Percentiles rank a stretch among this genome's conserved stretches.
These are phyloP conservation scores for Drosophila kurseongensis DNA, from an alignment of 1,140 invertebrate species.

Conservation along the genomic window DNA sequence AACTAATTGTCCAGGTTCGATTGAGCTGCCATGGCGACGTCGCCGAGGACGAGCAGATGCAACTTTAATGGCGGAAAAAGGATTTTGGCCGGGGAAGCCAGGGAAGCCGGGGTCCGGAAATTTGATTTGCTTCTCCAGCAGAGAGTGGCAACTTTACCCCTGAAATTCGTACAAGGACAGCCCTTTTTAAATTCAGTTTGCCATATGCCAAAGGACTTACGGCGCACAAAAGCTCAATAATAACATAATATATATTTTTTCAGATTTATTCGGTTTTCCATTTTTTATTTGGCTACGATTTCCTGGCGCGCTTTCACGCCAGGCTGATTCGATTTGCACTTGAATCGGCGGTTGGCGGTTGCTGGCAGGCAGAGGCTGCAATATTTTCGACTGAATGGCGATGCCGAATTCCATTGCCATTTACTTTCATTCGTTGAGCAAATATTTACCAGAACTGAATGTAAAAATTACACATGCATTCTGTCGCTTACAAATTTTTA, in stretches of 20 bases:
- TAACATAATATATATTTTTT: constrained; percentile 53
- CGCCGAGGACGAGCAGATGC: constrained; percentile 27
- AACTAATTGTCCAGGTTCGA: constrained; percentile 60
- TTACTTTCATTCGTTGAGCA: constrained; percentile 28
- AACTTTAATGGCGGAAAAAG: constrained; percentile 56
- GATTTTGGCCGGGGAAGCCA: constrained; percentile 22
- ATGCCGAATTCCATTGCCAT: constrained; percentile 32
- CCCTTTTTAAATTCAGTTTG: constrained; percentile 54
- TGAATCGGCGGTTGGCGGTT: constrained; percentile 33
- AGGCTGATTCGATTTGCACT: constrained; percentile 65
- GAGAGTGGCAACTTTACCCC: constrained; percentile 12
- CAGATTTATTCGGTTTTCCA: constrained; percentile 5
- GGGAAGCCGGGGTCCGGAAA: constrained; percentile 41
- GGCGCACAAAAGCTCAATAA: constrained; percentile 64
- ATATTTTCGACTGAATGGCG: constrained; percentile 29
- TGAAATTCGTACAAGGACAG: constrained; percentile 11
- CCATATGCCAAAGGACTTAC: constrained; percentile 40
- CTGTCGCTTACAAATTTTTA: constrained; percentile 8
- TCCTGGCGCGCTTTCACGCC: constrained; percentile 48
- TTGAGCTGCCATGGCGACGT: constrained; percentile 43
- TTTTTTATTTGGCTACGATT: constrained; percentile 39
- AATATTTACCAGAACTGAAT: constrained; percentile 37
- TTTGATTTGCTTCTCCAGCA: constrained; percentile 61
- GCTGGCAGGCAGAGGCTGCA: constrained; percentile 14
- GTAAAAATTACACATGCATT: constrained; percentile 41